Evolutionary conservation across 2,113 vertebrate genomes (phyloP).

Genomic region (Patagioenas fasciata): DNA sequence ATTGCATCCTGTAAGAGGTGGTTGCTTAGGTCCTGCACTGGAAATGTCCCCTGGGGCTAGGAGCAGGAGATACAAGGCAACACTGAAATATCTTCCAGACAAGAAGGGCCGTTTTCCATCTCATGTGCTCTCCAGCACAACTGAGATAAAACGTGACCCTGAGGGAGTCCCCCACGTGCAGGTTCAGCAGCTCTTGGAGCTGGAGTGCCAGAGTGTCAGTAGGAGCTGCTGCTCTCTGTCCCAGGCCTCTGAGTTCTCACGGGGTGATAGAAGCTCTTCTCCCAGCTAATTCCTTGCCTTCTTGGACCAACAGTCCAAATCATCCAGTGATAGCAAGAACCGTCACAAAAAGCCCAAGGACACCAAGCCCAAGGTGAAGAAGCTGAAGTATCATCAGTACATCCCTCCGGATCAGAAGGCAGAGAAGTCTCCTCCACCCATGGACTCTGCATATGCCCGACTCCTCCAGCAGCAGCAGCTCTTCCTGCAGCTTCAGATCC

Average conservation of each 20-base stretch:
- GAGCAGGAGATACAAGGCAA: not conserved
- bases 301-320: conserved; percentile 81
- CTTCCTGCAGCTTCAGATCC: conserved; percentile 97
- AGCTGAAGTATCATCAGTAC: conserved; percentile 99
- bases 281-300: not conserved
- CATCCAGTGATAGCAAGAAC: conserved; percentile 85
- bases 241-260: not conserved
- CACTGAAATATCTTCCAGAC: not conserved
- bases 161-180: not conserved
- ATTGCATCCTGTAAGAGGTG: not conserved
- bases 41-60: not conserved
- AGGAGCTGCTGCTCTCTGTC: not conserved
- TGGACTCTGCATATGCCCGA: conserved; percentile 96
- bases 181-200: not conserved
- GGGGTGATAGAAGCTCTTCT: not conserved
- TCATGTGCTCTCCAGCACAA: not conserved
- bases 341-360: conserved; percentile 98
- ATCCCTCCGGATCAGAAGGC: conserved; percentile 98
- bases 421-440: conserved; percentile 94
- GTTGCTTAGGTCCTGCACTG: not conserved
- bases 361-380: conserved; percentile 97
- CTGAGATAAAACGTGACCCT: not conserved
- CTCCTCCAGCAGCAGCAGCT: conserved; percentile 98
- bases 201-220: not conserved
- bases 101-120: not conserved